Conservation (phyloP, 2,797 vertebrate genomes). For the Lutjanus campechanus region DNA sequence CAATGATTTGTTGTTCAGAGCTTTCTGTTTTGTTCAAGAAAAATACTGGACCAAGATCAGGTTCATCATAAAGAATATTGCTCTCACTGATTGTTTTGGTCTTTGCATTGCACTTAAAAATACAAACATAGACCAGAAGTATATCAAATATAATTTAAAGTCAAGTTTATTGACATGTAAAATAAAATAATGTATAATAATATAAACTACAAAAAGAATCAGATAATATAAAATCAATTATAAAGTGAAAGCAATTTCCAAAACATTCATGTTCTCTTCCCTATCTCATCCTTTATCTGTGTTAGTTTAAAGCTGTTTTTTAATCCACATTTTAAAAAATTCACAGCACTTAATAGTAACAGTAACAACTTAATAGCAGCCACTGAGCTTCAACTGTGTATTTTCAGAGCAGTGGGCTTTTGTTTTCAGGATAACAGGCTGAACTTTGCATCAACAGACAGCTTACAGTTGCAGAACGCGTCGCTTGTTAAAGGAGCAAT, state of each 20-base stretch:
- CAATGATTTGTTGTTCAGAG: background rate
- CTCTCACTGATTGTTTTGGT: background rate
- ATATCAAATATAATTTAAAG: background rate
- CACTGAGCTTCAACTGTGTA: too few species aligned
- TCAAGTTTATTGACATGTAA: background rate
- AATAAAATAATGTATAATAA: background rate
- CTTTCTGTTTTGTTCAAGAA: background rate
- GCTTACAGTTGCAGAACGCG: too few species aligned
- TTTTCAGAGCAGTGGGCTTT: too few species aligned
- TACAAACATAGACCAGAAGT: background rate
- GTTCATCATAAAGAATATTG: background rate
- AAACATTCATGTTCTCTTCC: background rate
- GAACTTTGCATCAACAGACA: too few species aligned
- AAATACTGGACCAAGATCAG: background rate
- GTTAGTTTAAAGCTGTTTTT: background rate
- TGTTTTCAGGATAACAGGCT: too few species aligned
- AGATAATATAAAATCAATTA: background rate
- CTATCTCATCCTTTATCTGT: background rate
- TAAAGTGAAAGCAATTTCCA: background rate
- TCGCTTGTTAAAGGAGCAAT: too few species aligned
- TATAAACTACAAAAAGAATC: background rate
- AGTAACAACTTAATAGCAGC: background rate
- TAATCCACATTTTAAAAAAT: background rate
- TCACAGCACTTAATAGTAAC: background rate
- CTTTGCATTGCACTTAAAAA: background rate